These are phyloP conservation scores for Siphlonurus alternatus DNA, from an alignment of 2,888 invertebrate species.

Conservation along the genomic window DNA sequence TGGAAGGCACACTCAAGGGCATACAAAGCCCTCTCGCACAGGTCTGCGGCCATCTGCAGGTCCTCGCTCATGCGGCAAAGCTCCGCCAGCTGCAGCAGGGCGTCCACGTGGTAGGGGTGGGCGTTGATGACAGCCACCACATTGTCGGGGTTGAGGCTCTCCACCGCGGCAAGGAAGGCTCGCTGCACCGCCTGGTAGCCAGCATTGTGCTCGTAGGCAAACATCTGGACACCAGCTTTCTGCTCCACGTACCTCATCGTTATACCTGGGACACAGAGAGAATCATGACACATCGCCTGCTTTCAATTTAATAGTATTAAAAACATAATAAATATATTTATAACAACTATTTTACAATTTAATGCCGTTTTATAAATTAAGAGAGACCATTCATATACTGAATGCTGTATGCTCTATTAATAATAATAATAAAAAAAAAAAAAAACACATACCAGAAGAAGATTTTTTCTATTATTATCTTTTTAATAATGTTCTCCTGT, in stretches of 20 bases:
- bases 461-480: no score
- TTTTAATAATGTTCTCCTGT: no score
- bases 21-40: slow-evolving; percentile 61
- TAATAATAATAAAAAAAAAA: no score
- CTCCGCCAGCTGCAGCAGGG: slow-evolving; percentile 63
- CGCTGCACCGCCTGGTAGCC: slow-evolving; percentile 57
- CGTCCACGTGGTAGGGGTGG: slow-evolving; percentile 66
- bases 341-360: neutral
- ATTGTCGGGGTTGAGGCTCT: slow-evolving; percentile 60
- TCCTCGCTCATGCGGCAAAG: slow-evolving; percentile 64
- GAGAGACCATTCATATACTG: no score
- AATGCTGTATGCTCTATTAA: no score
- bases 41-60: slow-evolving; percentile 55
- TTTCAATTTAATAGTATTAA: no score
- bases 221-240: slow-evolving; percentile 38
- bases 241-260: slow-evolving; percentile 48
- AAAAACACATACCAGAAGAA: no score
- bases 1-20: slow-evolving; percentile 64
- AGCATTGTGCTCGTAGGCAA: slow-evolving; percentile 55
- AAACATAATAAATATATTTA: neutral
- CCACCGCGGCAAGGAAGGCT: slow-evolving; percentile 59
- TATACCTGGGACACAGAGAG: slow-evolving; percentile 34
- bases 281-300: no score
- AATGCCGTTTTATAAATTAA: no score
- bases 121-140: slow-evolving; percentile 55